These are phyloP conservation scores for Hirudinaria manillensis DNA, from an alignment of 2,888 invertebrate species.

Conservation along the genomic window DNA sequence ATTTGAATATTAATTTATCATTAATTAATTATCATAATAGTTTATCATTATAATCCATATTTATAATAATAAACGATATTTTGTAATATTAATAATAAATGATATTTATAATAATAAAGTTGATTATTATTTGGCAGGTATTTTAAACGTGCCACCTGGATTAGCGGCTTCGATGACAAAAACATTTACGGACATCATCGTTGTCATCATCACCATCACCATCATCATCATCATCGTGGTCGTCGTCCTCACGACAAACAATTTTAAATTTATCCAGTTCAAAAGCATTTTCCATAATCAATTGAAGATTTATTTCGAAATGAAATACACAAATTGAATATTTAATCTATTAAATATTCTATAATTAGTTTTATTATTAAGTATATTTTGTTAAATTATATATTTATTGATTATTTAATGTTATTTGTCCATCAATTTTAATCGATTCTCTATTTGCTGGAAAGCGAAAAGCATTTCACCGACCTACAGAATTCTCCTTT, in stretches of 20 bases:
- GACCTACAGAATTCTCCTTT: too few species aligned
- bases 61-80: neutral
- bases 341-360: too few species aligned
- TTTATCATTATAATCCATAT: neutral
- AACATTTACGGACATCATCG: conserved; percentile 22
- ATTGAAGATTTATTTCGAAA: too few species aligned
- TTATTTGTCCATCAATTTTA: too few species aligned
- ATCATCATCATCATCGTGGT: conserved; percentile 23
- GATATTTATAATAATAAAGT: neutral
- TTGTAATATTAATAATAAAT: neutral
- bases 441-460: too few species aligned
- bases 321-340: too few species aligned
- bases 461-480: too few species aligned
- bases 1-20: neutral
- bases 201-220: conserved; percentile 28
- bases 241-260: conserved; percentile 23
- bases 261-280: conserved; percentile 1
- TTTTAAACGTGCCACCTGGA: neutral
- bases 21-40: neutral
- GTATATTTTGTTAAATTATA: too few species aligned
- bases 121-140: neutral
- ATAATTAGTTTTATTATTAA: too few species aligned
- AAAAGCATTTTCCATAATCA: neutral
- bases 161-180: neutral
- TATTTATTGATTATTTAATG: too few species aligned